Conservation (phyloP, 2,888 invertebrate species). For the Drosophila tanythrix region DNA sequence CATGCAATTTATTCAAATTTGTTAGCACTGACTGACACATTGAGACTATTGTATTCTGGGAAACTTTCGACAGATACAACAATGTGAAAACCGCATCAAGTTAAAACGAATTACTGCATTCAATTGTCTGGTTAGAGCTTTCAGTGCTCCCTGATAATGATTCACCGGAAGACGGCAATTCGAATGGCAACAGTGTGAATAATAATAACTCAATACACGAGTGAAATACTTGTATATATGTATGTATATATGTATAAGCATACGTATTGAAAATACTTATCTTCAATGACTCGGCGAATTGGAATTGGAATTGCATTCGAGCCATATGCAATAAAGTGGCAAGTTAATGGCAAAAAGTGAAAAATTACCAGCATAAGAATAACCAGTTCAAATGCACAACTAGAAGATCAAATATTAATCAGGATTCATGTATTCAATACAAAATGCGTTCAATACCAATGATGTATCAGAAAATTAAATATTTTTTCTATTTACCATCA, state of each 20-base stretch:
- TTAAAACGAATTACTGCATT: slow-evolving; percentile 36
- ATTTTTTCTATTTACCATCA: neutral
- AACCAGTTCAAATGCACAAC: neutral
- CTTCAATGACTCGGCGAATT: slow-evolving; percentile 10
- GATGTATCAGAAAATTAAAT: neutral
- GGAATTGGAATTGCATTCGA: neutral
- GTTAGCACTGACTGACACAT: neutral
- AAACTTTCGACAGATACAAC: neutral
- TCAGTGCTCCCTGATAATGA: slow-evolving; percentile 13
- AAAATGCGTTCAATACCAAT: neutral
- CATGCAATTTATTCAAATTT: slow-evolving; percentile 30
- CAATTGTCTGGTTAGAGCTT: slow-evolving; percentile 32
- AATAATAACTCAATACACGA: slow-evolving; percentile 15
- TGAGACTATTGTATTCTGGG: slow-evolving; percentile 16
- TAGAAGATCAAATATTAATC: neutral
- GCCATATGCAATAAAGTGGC: neutral
- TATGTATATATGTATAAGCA: neutral
- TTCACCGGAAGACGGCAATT: slow-evolving; percentile 46
- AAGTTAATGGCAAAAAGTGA: neutral
- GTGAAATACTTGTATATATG: neutral
- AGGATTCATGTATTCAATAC: neutral
- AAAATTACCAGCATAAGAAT: neutral
- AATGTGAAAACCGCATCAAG: slow-evolving; percentile 16
- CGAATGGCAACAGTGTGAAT: slow-evolving; percentile 26
- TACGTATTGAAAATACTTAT: neutral